Evolutionary conservation across 2,888 invertebrate species (phyloP), one percentile per base, ranked within the genome.

Genomic region (Dryadula phaetusa): DNA sequence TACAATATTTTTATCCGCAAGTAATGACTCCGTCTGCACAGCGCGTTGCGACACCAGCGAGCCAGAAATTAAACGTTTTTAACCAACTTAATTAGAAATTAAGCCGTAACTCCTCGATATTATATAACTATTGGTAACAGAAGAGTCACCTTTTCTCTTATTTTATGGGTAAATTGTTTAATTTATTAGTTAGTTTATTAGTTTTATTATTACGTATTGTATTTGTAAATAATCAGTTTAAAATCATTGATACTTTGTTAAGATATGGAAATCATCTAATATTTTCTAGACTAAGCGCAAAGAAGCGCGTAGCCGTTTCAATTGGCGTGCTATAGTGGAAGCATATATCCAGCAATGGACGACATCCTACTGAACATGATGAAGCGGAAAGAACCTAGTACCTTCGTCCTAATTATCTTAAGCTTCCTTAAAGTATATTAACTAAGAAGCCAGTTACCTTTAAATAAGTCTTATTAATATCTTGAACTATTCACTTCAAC

Each of bases 31-130:
- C 28, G 20, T 34, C 34, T n/a, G n/a, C 8, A n/a, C 8, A n/a
- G n/a, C n/a, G 5, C 16, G 53, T 62, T 62, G 22, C 61, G 22
- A 62, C 47, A 62, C 20, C 20, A 37, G 20, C 20, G 56, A 40
- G 8, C 22, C n/a, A 10, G 25, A 16, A 40, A 5, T 40, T 37
- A 56, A 37, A n/a, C 5, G n/a, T 52, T 32, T 49, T 25, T 16
- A 52, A 28, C n/a, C 25, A 32, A 56, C 10, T n/a, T 40, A 56
- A 62, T 62, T 62, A 37, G 37, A 47, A 34, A 34, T 47, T 47
- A 20, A 20, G 12, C 3, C 47, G 61, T 46, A 46, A 46, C 56
- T 37, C 25, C 40, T 56, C 22, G 37, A 22, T 22, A 10, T 56
- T 56, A 56, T 56, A 12, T 56, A 56, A 56, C 40, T n/a, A 25